Evolutionary conservation across 2,797 vertebrate species (phyloP).

Genomic region (Notamacropus eugenii): DNA sequence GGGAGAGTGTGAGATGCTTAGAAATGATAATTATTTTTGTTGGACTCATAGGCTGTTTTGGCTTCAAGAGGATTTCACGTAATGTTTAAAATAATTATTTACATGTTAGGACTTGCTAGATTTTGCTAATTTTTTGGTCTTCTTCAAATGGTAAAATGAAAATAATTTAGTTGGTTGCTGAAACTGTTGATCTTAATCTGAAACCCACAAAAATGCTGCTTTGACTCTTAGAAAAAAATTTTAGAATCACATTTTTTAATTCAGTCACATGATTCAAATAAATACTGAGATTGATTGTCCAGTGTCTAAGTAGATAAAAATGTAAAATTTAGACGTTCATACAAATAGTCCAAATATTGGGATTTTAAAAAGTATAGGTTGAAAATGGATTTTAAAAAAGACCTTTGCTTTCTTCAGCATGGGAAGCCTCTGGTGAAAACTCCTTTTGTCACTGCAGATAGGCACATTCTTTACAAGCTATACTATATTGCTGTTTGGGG

Average conservation of each 20-base stretch:
- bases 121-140: neutral
- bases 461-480: neutral
- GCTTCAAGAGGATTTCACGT: neutral
- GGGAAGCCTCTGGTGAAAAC: neutral
- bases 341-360: neutral
- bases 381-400: neutral
- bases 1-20: neutral
- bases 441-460: neutral
- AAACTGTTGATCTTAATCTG: neutral
- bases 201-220: neutral
- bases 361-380: neutral
- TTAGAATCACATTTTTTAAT: neutral
- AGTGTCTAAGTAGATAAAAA: neutral
- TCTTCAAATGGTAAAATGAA: neutral
- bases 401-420: neutral
- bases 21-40: neutral
- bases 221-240: neutral
- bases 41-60: neutral
- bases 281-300: neutral
- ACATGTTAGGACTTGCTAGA: neutral
- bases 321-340: neutral
- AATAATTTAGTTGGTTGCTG: neutral
- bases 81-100: neutral
- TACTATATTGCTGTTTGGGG: neutral
- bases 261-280: neutral